These are phyloP conservation scores for Callocephalon fimbriatum DNA, from an alignment of 2,113 vertebrate species.

Conservation along the genomic window DNA sequence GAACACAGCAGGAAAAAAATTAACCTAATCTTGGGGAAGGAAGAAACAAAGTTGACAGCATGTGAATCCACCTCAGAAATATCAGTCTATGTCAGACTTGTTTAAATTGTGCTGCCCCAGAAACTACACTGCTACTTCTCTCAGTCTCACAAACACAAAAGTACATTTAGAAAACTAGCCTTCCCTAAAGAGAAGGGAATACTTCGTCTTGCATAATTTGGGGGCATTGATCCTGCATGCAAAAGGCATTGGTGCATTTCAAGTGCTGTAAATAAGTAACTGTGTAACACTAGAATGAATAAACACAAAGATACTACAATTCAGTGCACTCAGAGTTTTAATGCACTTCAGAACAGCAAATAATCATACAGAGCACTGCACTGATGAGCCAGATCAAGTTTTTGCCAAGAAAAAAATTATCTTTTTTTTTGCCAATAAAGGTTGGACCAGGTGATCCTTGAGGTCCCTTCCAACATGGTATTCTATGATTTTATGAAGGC, in stretches of 20 bases:
- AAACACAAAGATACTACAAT: slow-evolving; percentile 27
- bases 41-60: not conserved
- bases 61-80: not conserved
- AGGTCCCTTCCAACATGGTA: not conserved
- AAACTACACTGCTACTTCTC: not conserved
- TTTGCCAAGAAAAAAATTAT: not conserved
- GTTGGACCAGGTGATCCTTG: not conserved
- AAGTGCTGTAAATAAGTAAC: slow-evolving; percentile 23
- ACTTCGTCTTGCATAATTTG: not conserved
- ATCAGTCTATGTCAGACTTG: not conserved
- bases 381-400: not conserved
- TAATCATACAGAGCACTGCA: not conserved
- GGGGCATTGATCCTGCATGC: not conserved
- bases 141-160: not conserved
- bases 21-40: not conserved
- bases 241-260: slow-evolving; percentile 32
- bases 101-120: not conserved
- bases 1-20: not conserved
- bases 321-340: slow-evolving; percentile 33
- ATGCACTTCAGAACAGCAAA: slow-evolving; percentile 34
- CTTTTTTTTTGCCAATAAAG: not conserved
- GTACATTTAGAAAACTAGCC: not conserved
- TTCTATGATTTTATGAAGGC: not conserved
- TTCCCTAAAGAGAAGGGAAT: not conserved
- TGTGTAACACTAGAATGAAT: not conserved